phyloP scores from a whole-genome alignment of 2,797 vertebrate genomes.

The Pterois miles region DNA sequence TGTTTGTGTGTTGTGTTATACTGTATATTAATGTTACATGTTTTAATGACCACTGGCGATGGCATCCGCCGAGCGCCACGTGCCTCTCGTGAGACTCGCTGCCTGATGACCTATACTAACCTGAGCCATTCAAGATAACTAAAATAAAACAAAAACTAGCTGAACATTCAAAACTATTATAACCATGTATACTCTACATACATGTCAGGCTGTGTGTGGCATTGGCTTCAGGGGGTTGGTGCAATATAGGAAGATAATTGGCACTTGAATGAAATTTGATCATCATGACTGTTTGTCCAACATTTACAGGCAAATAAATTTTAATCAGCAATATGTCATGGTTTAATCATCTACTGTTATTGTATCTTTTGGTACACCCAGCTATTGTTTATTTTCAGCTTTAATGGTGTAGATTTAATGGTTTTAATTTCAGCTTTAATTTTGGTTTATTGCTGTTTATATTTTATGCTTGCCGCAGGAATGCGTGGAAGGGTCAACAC shows the following conservation, averaged over 20 bases:
- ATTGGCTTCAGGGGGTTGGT: neutral
- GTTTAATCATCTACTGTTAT: constrained; percentile 57
- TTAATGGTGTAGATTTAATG: constrained; percentile 22
- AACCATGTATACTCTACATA: neutral
- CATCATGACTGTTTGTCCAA: constrained; percentile 38
- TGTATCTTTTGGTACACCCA: constrained; percentile 41
- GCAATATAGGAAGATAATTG: constrained; percentile 24
- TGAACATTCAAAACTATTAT: no score
- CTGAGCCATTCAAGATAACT: no score
- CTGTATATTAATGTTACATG: no score
- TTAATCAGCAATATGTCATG: constrained; percentile 48
- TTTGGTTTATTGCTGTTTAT: constrained; percentile 48
- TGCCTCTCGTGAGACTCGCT: no score
- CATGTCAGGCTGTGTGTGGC: constrained; percentile 1
- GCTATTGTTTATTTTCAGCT: constrained; percentile 24
- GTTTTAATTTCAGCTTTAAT: constrained; percentile 55
- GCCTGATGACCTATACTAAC: no score
- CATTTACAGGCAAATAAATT: constrained; percentile 55
- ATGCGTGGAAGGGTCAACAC: constrained; percentile 49
- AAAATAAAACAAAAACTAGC: no score
- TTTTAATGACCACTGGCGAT: no score
- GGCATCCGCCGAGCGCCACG: no score
- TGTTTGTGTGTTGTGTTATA: no score
- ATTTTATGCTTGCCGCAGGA: constrained; percentile 45
- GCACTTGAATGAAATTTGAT: constrained; percentile 25